Percentiles rank a stretch among this genome's conserved stretches.
Conservation (phyloP, 2,888 invertebrate genomes). For the Clivina fossor region DNA sequence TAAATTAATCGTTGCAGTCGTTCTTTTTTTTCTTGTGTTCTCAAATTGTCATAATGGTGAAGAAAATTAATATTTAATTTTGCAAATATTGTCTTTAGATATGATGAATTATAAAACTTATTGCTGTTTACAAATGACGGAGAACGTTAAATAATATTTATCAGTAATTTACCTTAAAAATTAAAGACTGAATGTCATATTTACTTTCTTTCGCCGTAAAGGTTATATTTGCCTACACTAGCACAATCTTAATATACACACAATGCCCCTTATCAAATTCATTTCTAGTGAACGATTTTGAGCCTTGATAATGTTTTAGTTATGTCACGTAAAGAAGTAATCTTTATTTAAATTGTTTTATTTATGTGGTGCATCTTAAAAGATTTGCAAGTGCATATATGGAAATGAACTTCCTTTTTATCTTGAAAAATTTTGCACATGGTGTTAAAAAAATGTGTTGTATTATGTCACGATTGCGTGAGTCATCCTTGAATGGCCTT, state of each 20-base stretch:
- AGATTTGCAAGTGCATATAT: background rate
- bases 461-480: conserved; percentile 23
- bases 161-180: background rate
- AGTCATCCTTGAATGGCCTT: conserved; percentile 20
- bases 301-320: background rate
- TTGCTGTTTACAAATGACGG: no score
- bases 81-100: no score
- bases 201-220: background rate
- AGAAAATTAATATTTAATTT: no score
- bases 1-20: no score
- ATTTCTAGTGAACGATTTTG: background rate
- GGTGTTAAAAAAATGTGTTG: background rate
- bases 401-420: no score
- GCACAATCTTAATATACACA: background rate
- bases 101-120: no score
- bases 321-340: background rate
- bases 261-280: background rate
- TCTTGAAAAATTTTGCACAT: background rate
- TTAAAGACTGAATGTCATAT: background rate
- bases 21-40: no score
- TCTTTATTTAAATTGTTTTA: background rate
- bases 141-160: no score
- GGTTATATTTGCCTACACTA: background rate
- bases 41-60: no score
- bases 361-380: no score